Conservation (phyloP, 1,140 invertebrate genomes). For the Drosophila fuyamai region DNA sequence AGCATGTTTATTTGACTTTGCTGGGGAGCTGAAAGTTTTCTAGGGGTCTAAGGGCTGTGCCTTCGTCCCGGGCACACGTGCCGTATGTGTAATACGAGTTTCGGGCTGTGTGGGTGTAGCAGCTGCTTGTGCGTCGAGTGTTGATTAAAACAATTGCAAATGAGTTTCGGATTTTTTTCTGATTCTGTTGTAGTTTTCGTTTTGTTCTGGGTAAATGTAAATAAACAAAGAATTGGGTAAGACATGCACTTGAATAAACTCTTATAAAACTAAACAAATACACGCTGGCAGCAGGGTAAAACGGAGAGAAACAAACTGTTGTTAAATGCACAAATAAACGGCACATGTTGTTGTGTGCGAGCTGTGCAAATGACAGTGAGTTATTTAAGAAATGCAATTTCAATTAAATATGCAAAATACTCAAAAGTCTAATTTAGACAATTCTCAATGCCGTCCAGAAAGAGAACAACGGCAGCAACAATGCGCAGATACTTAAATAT, state of each 20-base stretch:
- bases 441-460: constrained; percentile 39
- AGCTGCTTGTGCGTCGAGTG: constrained; percentile 66
- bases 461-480: constrained; percentile 51
- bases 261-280: constrained; percentile 81
- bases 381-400: constrained; percentile 84
- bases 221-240: constrained; percentile 73
- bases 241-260: constrained; percentile 82
- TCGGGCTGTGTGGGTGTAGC: constrained; percentile 21
- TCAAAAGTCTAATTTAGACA: constrained; percentile 83
- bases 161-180: constrained; percentile 70
- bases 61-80: constrained; percentile 34
- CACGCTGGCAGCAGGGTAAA: neutral
- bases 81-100: constrained; percentile 66
- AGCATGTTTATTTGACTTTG: constrained; percentile 82
- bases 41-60: constrained; percentile 27
- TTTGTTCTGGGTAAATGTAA: constrained; percentile 59
- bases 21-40: constrained; percentile 52
- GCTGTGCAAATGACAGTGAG: constrained; percentile 73
- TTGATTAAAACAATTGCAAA: constrained; percentile 84
- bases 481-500: constrained; percentile 80
- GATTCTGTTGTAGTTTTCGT: constrained; percentile 34
- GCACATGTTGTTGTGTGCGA: constrained; percentile 34
- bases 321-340: constrained; percentile 74
- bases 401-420: constrained; percentile 84
- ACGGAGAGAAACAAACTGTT: constrained; percentile 38